Base-by-base conservation (phyloP, 2,888 invertebrate genomes). In the Phyllotreta cruciferae region DNA sequence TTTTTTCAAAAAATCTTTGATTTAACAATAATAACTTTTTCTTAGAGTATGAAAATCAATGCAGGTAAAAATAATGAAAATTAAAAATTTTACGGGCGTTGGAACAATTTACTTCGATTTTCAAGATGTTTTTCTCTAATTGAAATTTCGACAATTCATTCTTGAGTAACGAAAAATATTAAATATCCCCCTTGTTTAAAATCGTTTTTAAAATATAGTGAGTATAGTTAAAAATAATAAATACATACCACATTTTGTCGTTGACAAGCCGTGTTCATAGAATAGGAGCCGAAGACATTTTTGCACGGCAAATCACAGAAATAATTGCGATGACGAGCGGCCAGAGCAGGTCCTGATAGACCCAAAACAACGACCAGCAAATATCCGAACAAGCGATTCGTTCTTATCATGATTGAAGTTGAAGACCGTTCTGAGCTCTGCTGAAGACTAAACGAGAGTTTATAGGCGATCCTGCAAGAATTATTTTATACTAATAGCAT, bases 401-500 rank as follows among this genome's bases (percentile, higher is more conserved):
- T 24, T 24, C 49, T 35, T 35, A 35, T 49, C 49, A 3, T 49
- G 5, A 45, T 13, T 24, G 24, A 6, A 13, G 47, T 24, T 14
- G 14, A 6, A 9, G 49, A 34, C 11, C 35, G 11, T 7, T 49
- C 8, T 49, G 35, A 36, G 49, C 1, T n/a, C 10, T 35, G 6
- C 10, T 6, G 9, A 49, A 49, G 49, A 49, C 10, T 35, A 49
- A 24, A 10, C 36, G 36, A 36, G 35, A 9, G 35, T 49, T 34
- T 49, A 49, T 49, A 49, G 34, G 11, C 49, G 35, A 49, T 35
- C 14, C 49, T 49, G 49, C 9, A 49, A 49, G 49, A 49, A 49
- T 49, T 49, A 49, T 49, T 49, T 49, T 35, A 49, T 14, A 49
- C 35, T 49, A 49, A 49, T 34, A 49, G 36, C 36, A 35, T 49